A percentile compares a stretch with the other conserved stretches of the same genome.
Conservation (phyloP, 2,113 vertebrate species). For the Perccottus glenii region DNA sequence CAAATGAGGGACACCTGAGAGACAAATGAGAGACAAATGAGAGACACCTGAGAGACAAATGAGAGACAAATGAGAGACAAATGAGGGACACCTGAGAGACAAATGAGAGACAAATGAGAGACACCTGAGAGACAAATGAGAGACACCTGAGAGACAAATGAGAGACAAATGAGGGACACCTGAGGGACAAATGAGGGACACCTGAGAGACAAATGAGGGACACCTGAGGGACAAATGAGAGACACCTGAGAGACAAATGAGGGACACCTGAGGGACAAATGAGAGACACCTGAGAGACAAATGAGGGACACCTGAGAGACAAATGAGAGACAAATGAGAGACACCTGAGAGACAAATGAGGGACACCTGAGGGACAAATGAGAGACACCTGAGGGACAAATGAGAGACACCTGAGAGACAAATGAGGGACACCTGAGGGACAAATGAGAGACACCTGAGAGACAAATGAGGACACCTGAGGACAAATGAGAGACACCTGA, state of each 20-base stretch:
- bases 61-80: background rate
- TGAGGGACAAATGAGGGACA: background rate
- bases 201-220: background rate
- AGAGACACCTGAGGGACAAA: background rate
- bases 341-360: background rate
- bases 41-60: background rate
- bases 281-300: background rate
- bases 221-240: background rate
- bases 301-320: background rate
- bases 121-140: background rate
- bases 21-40: background rate
- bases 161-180: background rate
- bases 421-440: accelerated
- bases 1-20: background rate
- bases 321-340: background rate
- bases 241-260: background rate
- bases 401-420: background rate
- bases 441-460: too few species aligned
- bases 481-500: too few species aligned
- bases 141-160: background rate
- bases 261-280: background rate
- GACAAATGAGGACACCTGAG: background rate
- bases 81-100: background rate
- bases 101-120: background rate
- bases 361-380: background rate